Percentiles rank a stretch among this genome's conserved stretches.
Evolutionary conservation across 2,888 invertebrate species (phyloP).

Genomic region (Meta bourneti): DNA sequence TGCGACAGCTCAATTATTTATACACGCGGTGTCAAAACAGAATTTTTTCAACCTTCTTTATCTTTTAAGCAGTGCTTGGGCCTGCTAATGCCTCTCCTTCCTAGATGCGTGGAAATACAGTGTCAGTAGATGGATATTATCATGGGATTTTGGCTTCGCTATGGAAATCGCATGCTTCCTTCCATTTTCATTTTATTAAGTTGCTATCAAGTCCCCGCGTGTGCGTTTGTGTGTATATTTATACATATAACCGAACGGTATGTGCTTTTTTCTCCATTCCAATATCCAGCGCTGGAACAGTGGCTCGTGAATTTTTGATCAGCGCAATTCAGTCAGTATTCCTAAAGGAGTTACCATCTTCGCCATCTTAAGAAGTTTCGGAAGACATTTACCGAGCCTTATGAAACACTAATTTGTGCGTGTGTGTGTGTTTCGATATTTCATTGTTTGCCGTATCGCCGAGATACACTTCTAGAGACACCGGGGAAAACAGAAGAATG

Average conservation of each 20-base stretch:
- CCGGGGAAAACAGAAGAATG: conserved; percentile 14
- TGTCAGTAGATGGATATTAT: conserved; percentile 62
- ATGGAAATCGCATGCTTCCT: background rate
- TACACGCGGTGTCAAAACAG: conserved; percentile 61
- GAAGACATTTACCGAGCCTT: conserved; percentile 30
- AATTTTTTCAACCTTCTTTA: conserved; percentile 42
- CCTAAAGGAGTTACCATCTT: conserved; percentile 33
- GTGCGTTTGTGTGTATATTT: conserved; percentile 45
- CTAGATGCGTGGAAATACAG: conserved; percentile 37
- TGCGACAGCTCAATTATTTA: conserved; percentile 72
- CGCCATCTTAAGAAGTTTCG: conserved; percentile 31
- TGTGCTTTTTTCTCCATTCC: conserved; percentile 32
- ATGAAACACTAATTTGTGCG: conserved; percentile 66
- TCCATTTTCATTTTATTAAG: conserved; percentile 69
- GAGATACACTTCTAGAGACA: conserved; percentile 3
- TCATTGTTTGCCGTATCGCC: conserved; percentile 12
- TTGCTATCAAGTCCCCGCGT: conserved; percentile 63
- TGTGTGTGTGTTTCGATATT: background rate
- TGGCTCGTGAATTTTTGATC: conserved; percentile 65
- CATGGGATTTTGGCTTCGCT: conserved; percentile 49
- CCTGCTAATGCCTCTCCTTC: conserved; percentile 38
- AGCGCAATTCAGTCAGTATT: conserved; percentile 16
- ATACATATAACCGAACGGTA: conserved; percentile 22
- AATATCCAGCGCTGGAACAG: conserved; percentile 38
- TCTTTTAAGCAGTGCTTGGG: conserved; percentile 13